Conservation (phyloP, 2,113 vertebrate genomes). For the Thunnus maccoyii region DNA sequence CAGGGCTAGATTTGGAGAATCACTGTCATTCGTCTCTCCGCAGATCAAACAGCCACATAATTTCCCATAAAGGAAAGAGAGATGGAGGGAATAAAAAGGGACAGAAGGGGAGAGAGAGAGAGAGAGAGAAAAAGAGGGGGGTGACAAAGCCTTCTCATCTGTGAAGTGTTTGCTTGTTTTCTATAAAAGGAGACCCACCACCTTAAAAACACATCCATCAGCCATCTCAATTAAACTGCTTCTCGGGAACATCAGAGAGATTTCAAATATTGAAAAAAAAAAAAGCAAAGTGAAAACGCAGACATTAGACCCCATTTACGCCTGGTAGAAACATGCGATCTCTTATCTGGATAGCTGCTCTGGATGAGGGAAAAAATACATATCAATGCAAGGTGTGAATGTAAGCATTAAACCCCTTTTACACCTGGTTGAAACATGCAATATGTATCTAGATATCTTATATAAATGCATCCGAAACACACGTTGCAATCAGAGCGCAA, state of each 20-base stretch:
- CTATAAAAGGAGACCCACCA: constrained; percentile 42
- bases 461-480: too few relatives aligned
- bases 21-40: constrained; percentile 78
- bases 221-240: constrained; percentile 48
- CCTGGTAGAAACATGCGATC: constrained; percentile 1
- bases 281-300: constrained; percentile 17
- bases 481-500: too few relatives aligned
- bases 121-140: neutral
- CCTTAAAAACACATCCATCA: constrained; percentile 52
- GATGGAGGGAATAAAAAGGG: constrained; percentile 70
- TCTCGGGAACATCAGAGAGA: constrained; percentile 30
- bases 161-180: constrained; percentile 68
- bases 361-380: too few relatives aligned
- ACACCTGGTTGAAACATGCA: too few relatives aligned
- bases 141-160: constrained; percentile 49
- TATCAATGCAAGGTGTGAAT: too few relatives aligned
- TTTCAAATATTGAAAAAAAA: neutral
- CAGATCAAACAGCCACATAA: constrained; percentile 83
- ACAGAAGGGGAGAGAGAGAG: constrained; percentile 19
- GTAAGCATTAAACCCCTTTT: too few relatives aligned
- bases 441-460: neutral
- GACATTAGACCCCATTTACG: constrained; percentile 23
- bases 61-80: constrained; percentile 77
- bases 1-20: constrained; percentile 81
- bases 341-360: too few relatives aligned